Base-by-base conservation (phyloP, 2,888 invertebrate genomes). In the Galerucella nymphaeae region DNA sequence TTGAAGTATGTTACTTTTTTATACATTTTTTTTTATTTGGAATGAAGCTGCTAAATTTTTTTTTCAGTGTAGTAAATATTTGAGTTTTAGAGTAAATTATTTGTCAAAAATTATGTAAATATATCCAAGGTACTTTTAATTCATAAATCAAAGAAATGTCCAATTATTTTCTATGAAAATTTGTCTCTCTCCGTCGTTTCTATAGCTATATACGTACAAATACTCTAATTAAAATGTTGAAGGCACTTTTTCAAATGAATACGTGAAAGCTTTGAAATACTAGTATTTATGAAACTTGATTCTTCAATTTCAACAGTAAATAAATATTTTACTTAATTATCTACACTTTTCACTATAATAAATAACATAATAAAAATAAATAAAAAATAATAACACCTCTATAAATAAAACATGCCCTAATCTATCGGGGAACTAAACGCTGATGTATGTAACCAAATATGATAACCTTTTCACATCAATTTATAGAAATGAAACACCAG, bases 381-480 rank as follows among this genome's bases (percentile, higher is more conserved):
- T 30, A 13, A 41, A 61, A 61, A 16, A 23, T 18, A 14, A 5
- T 16, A 18, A 58, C 55, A 57, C 10, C 14, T 30, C 38, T 23
- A 45, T 57, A 45, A 59, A 59, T 53, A 11, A 68, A 53, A 62
- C 62, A 62, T 50, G 62, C 62, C 62, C 69, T 53, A 62, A 23
- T n/a, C 16, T 13, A 13, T 20, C 14, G 65, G 38, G 41, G 16
- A 62, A 62, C 6, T 38, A 18, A 61, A 62, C 42, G 14, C 20
- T 61, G 61, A 48, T 69, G 10, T 69, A 69, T 62, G 38, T 62
- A 55, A 55, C 20, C 16, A 68, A 18, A 23, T 13, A 20, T 13
- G 69, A 69, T 69, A 69, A 69, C 62, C 69, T 69, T 69, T 68
- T 55, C 61, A 69, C 62, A 61, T 53, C 45, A 69, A 69, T 62